A percentile compares a stretch with the other conserved stretches of the same genome.
Evolutionary conservation across 2,797 vertebrate genomes (phyloP).

Genomic region (Antennarius maculatus): DNA sequence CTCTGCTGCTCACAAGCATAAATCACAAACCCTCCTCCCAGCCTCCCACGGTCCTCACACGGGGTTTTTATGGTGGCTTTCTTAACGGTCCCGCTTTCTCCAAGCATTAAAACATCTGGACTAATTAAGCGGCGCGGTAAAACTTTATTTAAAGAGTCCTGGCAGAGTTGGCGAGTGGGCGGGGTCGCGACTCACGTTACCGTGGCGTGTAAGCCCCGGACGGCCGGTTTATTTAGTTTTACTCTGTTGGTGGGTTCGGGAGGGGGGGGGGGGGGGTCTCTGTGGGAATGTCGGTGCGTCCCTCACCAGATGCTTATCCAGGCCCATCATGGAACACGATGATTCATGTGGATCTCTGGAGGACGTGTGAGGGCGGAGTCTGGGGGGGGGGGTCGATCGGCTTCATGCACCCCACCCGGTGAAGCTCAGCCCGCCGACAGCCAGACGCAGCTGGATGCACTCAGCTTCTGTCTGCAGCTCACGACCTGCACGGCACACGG

Average conservation of each 20-base stretch:
- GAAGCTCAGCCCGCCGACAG: constrained; percentile 25
- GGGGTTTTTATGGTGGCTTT: constrained; percentile 46
- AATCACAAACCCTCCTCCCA: constrained; percentile 32
- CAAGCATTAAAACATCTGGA: constrained; percentile 77
- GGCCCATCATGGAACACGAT: constrained; percentile 61
- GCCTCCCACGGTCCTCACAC: constrained; percentile 2
- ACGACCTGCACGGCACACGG: neutral
- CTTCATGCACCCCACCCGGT: constrained; percentile 20
- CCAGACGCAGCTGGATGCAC: constrained; percentile 18
- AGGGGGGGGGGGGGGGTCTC: constrained; percentile 28
- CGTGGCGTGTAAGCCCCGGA: constrained; percentile 58
- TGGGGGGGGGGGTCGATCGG: constrained; percentile 24
- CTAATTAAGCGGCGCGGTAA: constrained; percentile 65
- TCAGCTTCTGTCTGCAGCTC: constrained; percentile 8
- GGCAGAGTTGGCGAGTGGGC: constrained; percentile 37
- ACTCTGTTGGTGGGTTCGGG: constrained; percentile 52
- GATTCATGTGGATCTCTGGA: constrained; percentile 53
- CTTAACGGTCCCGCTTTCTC: constrained; percentile 25
- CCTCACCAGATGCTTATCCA: constrained; percentile 66
- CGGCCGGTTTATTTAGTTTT: constrained; percentile 74
- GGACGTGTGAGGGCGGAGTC: neutral
- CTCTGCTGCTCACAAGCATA: constrained; percentile 49
- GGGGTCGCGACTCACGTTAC: constrained; percentile 49
- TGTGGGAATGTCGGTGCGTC: constrained; percentile 59
- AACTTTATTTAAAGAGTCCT: constrained; percentile 71